phyloP scores from a whole-genome alignment of 1,140 invertebrate genomes.

The Cotesia typhae region DNA sequence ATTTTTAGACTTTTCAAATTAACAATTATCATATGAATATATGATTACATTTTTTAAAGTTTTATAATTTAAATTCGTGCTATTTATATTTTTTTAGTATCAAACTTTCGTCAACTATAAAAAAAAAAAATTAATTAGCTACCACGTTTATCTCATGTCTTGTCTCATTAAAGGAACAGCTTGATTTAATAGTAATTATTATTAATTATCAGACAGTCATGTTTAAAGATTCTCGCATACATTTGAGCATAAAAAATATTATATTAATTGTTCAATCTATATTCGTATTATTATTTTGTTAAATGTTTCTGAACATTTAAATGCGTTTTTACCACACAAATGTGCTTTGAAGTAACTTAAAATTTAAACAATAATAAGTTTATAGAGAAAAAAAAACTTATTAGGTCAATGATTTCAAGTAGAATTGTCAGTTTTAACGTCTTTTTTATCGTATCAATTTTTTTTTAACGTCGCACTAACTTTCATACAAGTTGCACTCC shows the following conservation, averaged over 20 bases:
- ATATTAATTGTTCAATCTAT: slow-evolving; percentile 29
- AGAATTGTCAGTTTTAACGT: slow-evolving; percentile 5
- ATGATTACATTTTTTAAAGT: neutral
- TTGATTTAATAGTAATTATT: neutral
- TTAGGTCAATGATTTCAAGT: too few relatives aligned
- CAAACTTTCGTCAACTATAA: neutral
- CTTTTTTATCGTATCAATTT: slow-evolving; percentile 20
- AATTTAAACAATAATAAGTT: neutral
- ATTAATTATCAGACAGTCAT: slow-evolving; percentile 1
- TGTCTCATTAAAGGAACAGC: neutral
- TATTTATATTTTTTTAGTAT: neutral
- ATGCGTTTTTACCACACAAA: slow-evolving; percentile 34
- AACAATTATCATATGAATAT: too few relatives aligned
- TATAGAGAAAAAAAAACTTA: slow-evolving; percentile 5
- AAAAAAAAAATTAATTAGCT: too few relatives aligned
- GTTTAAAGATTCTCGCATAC: slow-evolving; percentile 1
- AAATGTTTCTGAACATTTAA: slow-evolving; percentile 37
- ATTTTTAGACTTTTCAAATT: neutral
- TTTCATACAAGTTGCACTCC: slow-evolving; percentile 20
- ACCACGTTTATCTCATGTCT: neutral
- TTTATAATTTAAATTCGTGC: neutral
- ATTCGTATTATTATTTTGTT: slow-evolving; percentile 32
- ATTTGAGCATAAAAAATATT: slow-evolving; percentile 38
- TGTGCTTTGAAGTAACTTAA: neutral
- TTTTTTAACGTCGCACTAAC: slow-evolving; percentile 31